phyloP scores from a whole-genome alignment of 2,113 vertebrate species.

The Anguilla rostrata region DNA sequence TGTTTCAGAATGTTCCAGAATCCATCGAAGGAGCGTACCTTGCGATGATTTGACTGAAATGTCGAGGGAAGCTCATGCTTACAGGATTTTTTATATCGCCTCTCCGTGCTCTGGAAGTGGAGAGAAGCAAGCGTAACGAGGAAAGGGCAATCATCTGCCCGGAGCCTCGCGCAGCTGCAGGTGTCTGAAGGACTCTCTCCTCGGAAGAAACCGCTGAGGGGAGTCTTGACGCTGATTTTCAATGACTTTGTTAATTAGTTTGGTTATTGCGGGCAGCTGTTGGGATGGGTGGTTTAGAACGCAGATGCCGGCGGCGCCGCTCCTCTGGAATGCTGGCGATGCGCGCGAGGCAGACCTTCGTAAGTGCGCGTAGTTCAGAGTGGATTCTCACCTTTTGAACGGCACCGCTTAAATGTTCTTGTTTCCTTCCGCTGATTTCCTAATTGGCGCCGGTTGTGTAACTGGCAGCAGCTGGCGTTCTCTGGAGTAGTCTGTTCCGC shows the following conservation, averaged over 20 bases:
- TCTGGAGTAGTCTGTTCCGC: not conserved
- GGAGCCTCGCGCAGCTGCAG: not conserved
- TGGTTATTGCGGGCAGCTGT: conserved; percentile 35
- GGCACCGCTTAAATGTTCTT: not conserved
- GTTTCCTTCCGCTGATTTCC: not conserved
- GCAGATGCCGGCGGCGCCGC: conserved; percentile 27
- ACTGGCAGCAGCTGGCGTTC: not conserved
- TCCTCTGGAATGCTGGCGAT: conserved; percentile 25
- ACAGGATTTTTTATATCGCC: not conserved
- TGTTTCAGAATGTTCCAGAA: too few relatives aligned
- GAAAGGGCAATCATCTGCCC: not conserved
- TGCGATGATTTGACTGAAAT: not conserved
- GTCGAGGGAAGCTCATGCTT: not conserved
- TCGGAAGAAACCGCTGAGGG: not conserved
- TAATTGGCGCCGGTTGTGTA: not conserved
- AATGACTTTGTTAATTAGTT: conserved; percentile 13
- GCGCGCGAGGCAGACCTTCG: too few relatives aligned
- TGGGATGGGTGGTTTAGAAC: conserved; percentile 14
- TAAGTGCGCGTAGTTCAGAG: not conserved
- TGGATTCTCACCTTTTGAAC: conserved; percentile 25
- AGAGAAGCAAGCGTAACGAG: not conserved
- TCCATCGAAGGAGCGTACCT: not conserved
- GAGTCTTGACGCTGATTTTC: conserved; percentile 6
- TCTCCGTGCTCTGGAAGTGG: not conserved
- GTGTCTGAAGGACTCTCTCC: conserved; percentile 9